Evolutionary conservation across 2,113 vertebrate genomes (phyloP), one percentile per base, ranked within the genome.

Genomic region (Strix aluco): DNA sequence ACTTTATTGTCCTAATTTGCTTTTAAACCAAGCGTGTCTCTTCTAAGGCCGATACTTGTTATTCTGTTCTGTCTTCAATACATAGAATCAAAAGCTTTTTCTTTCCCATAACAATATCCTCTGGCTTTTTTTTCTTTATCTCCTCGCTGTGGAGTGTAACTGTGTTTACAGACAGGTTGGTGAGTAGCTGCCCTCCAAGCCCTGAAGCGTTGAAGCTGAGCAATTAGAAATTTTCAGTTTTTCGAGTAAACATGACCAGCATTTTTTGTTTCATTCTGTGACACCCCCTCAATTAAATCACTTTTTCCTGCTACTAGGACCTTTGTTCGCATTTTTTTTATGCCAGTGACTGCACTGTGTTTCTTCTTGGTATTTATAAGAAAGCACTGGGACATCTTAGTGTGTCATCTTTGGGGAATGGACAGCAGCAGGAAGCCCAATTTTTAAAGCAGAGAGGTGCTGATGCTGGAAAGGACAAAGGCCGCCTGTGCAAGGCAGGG

Each of bases 351-450:
- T 22, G 12, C 65, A 30, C n/a, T 42, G 7, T 46, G 22, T 71
- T 83, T 86, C 38, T 72, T 54, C 26, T 49, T 46, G 19, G 18
- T 67, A n/a, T 70, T 40, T 71, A 15, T 30, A 44, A 90, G 36
- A 67, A 81, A 13, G 3, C 25, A 13, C 15, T 58, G 36, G 36
- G 20, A 66, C 6, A 18, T 1, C 6, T 7, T 34, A 27, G 44
- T 51, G 8, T 46, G 8, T 57, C 17, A 21, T 46, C 0, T 40
- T 12, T 55, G 44, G 25, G 52, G 71, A 66, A 74, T 36, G 46
- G 26, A 57, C 4, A 0, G 0, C 20, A 61, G 51, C 19, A 47
- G n/a, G 36, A 65, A 93, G 46, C 40, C 40, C 20, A 12, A 0
- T n/a, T 38, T 25, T 51, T 32, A 16, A 55, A 66, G 47, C 11